These are phyloP conservation scores for Anoncus sp. DNA, from an alignment of 2,888 invertebrate species.

Conservation along the genomic window DNA sequence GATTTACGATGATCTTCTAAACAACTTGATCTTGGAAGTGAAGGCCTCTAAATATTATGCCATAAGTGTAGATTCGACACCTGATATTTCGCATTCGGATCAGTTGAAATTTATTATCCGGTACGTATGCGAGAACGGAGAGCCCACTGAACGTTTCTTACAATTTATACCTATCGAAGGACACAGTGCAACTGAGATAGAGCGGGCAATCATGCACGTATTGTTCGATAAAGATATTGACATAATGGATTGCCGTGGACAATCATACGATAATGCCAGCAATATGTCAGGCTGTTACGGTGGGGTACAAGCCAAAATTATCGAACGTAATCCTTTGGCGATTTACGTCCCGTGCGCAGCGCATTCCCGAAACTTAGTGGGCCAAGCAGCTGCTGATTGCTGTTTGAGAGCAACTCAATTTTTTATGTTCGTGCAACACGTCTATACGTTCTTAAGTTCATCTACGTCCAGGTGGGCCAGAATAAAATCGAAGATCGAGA, in stretches of 20 bases:
- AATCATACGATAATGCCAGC: slow-evolving; percentile 70
- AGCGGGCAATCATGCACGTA: slow-evolving; percentile 52
- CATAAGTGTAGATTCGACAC: slow-evolving; percentile 71
- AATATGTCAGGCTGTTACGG: slow-evolving; percentile 66
- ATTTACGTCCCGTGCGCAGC: slow-evolving; percentile 69
- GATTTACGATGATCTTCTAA: slow-evolving; percentile 69
- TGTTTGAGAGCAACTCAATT: slow-evolving; percentile 65
- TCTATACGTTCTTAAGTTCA: slow-evolving; percentile 69
- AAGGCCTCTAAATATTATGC: slow-evolving; percentile 66
- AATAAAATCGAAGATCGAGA: slow-evolving; percentile 43
- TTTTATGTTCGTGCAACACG: slow-evolving; percentile 66
- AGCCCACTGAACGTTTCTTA: slow-evolving; percentile 21
- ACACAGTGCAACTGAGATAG: slow-evolving; percentile 63
- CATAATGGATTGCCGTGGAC: slow-evolving; percentile 67
- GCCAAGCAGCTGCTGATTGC: slow-evolving; percentile 68
- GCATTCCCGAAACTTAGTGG: slow-evolving; percentile 71
- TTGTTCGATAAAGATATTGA: slow-evolving; percentile 58
- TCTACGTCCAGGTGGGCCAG: slow-evolving; percentile 65
- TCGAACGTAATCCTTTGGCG: slow-evolving; percentile 59
- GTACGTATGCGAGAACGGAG: slow-evolving; percentile 63
- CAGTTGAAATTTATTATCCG: slow-evolving; percentile 69
- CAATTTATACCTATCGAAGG: slow-evolving; percentile 65
- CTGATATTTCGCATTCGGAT: slow-evolving; percentile 67
- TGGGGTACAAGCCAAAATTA: slow-evolving; percentile 68
- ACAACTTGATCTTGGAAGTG: slow-evolving; percentile 61